Conservation (phyloP, 2,888 invertebrate species). For the Phragmatobia fuliginosa region DNA sequence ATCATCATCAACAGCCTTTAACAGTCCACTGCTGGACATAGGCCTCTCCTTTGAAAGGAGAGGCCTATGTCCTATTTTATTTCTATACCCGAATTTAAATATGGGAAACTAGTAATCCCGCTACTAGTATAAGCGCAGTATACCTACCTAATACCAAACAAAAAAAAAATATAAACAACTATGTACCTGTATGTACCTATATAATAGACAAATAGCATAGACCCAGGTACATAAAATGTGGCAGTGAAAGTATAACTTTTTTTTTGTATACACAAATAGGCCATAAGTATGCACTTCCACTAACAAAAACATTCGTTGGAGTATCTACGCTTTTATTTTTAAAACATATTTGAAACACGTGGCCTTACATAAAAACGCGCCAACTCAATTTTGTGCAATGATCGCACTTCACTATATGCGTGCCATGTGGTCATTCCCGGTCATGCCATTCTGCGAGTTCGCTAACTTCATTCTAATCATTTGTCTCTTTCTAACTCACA, state of each 20-base stretch:
- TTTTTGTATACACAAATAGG: constrained; percentile 24
- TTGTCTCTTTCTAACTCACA: constrained; percentile 61
- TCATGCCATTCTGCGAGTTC: constrained; percentile 59
- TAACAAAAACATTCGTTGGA: constrained; percentile 42
- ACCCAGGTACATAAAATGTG: too few relatives aligned
- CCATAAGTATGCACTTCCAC: constrained; percentile 32
- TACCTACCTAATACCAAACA: too few relatives aligned
- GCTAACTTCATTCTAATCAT: constrained; percentile 69
- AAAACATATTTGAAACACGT: constrained; percentile 72
- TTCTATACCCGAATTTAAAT: too few relatives aligned
- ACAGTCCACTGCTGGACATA: too few relatives aligned
- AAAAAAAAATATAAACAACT: too few relatives aligned
- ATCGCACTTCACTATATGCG: constrained; percentile 75
- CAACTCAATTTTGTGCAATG: constrained; percentile 79
- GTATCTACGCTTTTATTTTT: constrained; percentile 56
- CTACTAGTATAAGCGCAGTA: too few relatives aligned
- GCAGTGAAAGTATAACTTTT: constrained; percentile 29
- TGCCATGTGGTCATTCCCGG: constrained; percentile 83
- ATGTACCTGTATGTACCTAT: too few relatives aligned
- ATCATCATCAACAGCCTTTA: too few relatives aligned
- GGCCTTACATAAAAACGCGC: constrained; percentile 78
- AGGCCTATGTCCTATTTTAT: too few relatives aligned
- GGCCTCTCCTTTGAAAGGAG: too few relatives aligned
- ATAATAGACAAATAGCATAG: not conserved
- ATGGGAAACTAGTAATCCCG: too few relatives aligned